A percentile compares a stretch with the other conserved stretches of the same genome.
phyloP scores from a whole-genome alignment of 1,140 invertebrate genomes.

The Microvelia longipes region DNA sequence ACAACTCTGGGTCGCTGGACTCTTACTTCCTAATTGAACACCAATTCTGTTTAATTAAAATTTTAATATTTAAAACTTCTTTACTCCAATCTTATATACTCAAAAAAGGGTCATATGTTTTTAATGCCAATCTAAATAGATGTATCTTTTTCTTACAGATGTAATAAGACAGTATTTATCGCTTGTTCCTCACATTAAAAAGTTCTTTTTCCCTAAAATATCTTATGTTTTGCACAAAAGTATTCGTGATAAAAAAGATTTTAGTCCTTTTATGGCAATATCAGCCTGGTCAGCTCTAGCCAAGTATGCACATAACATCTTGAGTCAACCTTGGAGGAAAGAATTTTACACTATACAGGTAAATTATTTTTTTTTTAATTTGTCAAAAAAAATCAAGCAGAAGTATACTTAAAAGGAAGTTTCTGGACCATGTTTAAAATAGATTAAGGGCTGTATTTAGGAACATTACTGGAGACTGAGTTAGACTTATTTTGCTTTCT shows the following conservation, averaged over 20 bases:
- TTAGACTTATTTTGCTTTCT: too few species aligned
- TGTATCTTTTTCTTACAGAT: constrained; percentile 35
- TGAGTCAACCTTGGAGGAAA: constrained; percentile 73
- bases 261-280: constrained; percentile 61
- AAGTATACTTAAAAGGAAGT: background rate
- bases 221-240: constrained; percentile 55
- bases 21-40: too few species aligned
- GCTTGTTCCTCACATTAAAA: constrained; percentile 58
- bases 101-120: background rate
- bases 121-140: background rate
- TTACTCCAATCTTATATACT: background rate
- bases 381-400: background rate
- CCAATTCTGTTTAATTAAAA: background rate
- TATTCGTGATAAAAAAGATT: constrained; percentile 46
- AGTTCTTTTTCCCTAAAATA: constrained; percentile 59
- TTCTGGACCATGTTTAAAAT: too few species aligned
- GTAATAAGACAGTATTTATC: constrained; percentile 60
- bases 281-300: constrained; percentile 69
- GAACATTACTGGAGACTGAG: too few species aligned
- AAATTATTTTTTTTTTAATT: constrained; percentile 10
- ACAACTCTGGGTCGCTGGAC: too few species aligned
- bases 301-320: constrained; percentile 66
- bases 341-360: constrained; percentile 68
- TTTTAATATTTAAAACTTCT: background rate
- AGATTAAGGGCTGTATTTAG: too few species aligned